Base-by-base conservation (phyloP, 2,888 invertebrate genomes). In the Sturmia bella region DNA sequence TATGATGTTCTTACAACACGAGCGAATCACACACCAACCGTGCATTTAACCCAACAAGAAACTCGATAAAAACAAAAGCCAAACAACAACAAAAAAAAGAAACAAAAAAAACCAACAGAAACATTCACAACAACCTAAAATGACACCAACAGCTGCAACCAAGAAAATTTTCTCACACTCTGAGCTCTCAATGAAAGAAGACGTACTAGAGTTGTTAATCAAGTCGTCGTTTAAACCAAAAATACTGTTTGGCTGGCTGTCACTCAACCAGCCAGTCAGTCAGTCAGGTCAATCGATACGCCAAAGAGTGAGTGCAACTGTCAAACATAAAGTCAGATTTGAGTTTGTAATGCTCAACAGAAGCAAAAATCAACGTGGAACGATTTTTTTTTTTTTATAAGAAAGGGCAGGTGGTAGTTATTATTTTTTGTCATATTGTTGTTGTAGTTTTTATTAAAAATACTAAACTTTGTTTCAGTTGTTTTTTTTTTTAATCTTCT, bases 121-220 rank as follows among this genome's bases (percentile, higher is more conserved):
- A 66, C 69, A 54, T 66, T 63, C 50, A 76, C 27, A 68, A 63
- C 56, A 66, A 68, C 43, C 54, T 70, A 75, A 82, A 82, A 82
- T 78, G 82, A 82, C 78, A 82, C 87, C 86, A 87, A 87, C 90
- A 90, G 90, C 89, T 90, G 90, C 90, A 89, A 87, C 84, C 87
- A 78, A 85, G 85, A 87, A 87, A 89, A 89, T 87, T 86, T 90
- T 89, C 90, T 90, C 90, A 89, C 90, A 89, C 89, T 90, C 87
- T 11, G 78, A 64, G 54, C 69, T 50, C 72, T 70, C 45, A 80
- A 75, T 69, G 69, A 61, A 83, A 57, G 73, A 73, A 69, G 63
- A 61, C 64, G 39, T 66, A 76, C 61, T 59, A 54, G 66, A 82
- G 82, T 78, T 82, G 82, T 82, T 82, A 82, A 82, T 82, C 82